phyloP scores from a whole-genome alignment of 2,888 invertebrate species.

The Polyommatus icarus region DNA sequence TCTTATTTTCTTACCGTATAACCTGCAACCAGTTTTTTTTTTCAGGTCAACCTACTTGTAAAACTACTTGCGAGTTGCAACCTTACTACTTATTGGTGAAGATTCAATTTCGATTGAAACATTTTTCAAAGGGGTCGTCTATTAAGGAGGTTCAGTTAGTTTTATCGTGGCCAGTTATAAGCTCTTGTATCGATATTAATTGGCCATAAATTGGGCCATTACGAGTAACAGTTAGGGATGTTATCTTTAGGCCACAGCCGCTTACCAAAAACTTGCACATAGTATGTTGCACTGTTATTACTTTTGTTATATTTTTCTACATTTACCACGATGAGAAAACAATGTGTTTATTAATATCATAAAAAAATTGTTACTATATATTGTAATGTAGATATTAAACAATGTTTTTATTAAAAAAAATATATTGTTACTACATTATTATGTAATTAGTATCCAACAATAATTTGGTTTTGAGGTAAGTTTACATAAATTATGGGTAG shows the following conservation, averaged over 20 bases:
- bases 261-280: neutral
- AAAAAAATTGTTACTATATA: too few relatives aligned
- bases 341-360: too few relatives aligned
- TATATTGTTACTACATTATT: too few relatives aligned
- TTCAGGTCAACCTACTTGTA: neutral
- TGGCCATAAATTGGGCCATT: conserved; percentile 2
- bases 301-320: too few relatives aligned
- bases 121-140: neutral
- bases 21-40: neutral
- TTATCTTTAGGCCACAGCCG: neutral
- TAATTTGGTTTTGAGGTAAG: too few relatives aligned
- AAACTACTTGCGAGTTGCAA: neutral
- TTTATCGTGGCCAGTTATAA: conserved; percentile 19
- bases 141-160: neutral
- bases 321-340: too few relatives aligned
- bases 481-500: too few relatives aligned
- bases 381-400: too few relatives aligned
- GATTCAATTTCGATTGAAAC: neutral
- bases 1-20: neutral
- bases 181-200: conserved; percentile 16
- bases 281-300: too few relatives aligned
- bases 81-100: neutral
- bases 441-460: too few relatives aligned
- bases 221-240: neutral
- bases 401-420: too few relatives aligned